Percentiles rank a stretch among this genome's conserved stretches.
Conservation (phyloP, 2,888 invertebrate species). For the Gisinianus flammeolus region DNA sequence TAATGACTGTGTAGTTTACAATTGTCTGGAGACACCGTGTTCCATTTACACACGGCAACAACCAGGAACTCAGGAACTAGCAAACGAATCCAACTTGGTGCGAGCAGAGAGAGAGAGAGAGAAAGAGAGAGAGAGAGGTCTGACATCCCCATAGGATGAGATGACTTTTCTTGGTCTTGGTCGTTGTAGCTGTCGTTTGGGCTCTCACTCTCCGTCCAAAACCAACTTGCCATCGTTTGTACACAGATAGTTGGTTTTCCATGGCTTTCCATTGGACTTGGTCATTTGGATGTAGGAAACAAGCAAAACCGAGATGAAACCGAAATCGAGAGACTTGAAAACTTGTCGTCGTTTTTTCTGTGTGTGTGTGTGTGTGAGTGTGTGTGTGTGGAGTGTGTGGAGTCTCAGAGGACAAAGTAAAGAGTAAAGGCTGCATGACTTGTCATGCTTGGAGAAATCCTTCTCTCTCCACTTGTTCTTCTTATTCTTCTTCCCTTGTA, state of each 20-base stretch:
- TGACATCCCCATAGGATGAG: neutral
- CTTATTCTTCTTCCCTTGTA: neutral
- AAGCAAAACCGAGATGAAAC: neutral
- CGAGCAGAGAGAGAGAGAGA: no score
- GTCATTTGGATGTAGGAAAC: no score
- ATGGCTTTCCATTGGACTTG: no score
- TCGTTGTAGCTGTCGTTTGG: neutral
- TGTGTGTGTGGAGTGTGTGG: neutral
- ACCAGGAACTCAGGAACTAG: neutral
- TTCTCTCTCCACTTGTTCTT: neutral
- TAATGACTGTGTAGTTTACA: constrained; percentile 5
- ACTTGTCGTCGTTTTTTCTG: constrained; percentile 4
- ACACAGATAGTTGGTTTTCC: neutral
- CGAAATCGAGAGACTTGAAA: neutral
- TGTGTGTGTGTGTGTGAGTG: neutral
- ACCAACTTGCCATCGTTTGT: neutral
- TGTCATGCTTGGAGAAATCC: constrained; percentile 31
- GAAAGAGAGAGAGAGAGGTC: no score
- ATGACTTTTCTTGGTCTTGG: neutral
- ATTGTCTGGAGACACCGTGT: neutral
- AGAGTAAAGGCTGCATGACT: constrained; percentile 23
- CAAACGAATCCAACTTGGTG: neutral
- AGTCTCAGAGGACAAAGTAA: constrained; percentile 3
- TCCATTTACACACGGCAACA: neutral
- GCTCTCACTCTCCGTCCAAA: no score